phyloP scores from a whole-genome alignment of 2,797 vertebrate species.

The Gymnothorax reevesii region DNA sequence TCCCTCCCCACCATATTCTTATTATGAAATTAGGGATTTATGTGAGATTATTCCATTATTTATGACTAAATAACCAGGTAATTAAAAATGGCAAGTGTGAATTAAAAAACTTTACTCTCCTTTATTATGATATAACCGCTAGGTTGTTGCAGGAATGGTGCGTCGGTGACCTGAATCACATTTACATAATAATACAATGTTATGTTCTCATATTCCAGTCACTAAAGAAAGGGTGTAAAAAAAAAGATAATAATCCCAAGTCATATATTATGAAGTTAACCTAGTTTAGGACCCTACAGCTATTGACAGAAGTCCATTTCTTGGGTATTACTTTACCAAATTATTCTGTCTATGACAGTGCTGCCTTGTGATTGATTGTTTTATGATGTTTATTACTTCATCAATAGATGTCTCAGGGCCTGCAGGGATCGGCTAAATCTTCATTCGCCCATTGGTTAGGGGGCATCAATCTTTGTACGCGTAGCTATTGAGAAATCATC shows the following conservation, averaged over 20 bases:
- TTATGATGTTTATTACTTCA: neutral
- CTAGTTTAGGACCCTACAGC: neutral
- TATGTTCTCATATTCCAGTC: neutral
- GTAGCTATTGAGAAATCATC: neutral
- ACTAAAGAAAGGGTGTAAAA: neutral
- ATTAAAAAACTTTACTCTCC: neutral
- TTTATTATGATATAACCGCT: neutral
- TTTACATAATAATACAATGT: neutral
- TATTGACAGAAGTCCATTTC: neutral
- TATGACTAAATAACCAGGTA: neutral
- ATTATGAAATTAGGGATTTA: too few relatives aligned
- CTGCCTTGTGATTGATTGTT: neutral
- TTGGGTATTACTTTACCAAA: neutral
- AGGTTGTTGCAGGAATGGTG: neutral
- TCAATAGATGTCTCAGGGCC: neutral
- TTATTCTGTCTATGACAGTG: slow-evolving; percentile 3
- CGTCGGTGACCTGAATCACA: neutral
- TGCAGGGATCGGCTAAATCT: neutral
- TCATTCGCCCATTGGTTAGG: neutral
- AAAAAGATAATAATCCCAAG: neutral
- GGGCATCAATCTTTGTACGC: neutral
- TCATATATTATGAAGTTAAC: neutral
- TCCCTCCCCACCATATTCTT: too few relatives aligned
- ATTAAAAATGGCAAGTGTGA: neutral
- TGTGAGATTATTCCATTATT: neutral